These are phyloP conservation scores for Eupeodes latifasciatus DNA, from an alignment of 2,888 invertebrate species.

Conservation along the genomic window DNA sequence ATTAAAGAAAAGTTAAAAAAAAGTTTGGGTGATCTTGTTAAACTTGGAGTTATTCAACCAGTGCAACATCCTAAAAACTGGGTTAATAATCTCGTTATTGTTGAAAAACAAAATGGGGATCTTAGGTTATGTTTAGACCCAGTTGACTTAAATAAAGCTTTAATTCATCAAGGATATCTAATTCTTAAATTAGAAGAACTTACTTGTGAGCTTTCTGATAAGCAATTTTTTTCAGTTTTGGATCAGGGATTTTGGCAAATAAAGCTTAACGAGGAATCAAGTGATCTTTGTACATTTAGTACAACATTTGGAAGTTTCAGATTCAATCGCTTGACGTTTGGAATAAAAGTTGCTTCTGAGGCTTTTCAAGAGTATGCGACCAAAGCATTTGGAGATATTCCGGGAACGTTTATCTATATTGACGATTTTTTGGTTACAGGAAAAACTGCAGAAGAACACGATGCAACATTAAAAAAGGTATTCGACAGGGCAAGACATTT, in stretches of 20 bases:
- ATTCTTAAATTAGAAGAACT: slow-evolving; percentile 38
- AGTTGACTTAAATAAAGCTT: slow-evolving; percentile 22
- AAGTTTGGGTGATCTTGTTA: slow-evolving; percentile 6
- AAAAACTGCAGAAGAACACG: slow-evolving; percentile 15
- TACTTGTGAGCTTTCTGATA: slow-evolving; percentile 10
- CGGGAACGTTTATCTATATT: slow-evolving; percentile 31
- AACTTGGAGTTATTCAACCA: background rate
- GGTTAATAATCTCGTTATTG: slow-evolving; percentile 15
- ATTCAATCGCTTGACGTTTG: slow-evolving; percentile 29
- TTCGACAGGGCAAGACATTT: slow-evolving; percentile 7
- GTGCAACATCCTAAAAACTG: slow-evolving; percentile 24
- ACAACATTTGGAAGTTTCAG: slow-evolving; percentile 30
- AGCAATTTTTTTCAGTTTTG: slow-evolving; percentile 28
- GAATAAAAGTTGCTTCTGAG: slow-evolving; percentile 29
- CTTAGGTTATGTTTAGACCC: slow-evolving; percentile 36
- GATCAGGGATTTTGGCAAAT: slow-evolving; percentile 46
- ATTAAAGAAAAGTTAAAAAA: slow-evolving; percentile 16
- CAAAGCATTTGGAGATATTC: slow-evolving; percentile 15
- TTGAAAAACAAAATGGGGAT: slow-evolving; percentile 15
- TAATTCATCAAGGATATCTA: slow-evolving; percentile 7
- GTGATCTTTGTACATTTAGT: slow-evolving; percentile 30
- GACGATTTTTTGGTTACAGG: slow-evolving; percentile 28
- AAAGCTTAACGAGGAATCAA: slow-evolving; percentile 12
- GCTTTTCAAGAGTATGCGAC: slow-evolving; percentile 26
- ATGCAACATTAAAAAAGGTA: slow-evolving; percentile 20